Evolutionary conservation across 2,888 invertebrate genomes (phyloP).

Genomic region (Capitulum mitella): DNA sequence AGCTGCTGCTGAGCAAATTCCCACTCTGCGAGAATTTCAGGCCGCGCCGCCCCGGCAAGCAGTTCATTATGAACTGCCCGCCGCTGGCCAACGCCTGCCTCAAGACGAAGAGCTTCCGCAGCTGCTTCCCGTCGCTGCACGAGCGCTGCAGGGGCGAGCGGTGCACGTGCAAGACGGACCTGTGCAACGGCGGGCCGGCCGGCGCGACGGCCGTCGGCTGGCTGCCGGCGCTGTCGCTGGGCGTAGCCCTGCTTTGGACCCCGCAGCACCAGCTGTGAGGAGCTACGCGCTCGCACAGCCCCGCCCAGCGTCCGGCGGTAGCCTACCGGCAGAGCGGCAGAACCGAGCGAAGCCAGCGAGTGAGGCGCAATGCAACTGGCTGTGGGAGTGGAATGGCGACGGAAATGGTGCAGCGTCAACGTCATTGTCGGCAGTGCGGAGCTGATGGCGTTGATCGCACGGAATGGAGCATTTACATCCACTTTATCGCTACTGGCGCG

Average conservation of each 20-base stretch:
- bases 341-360: too few relatives aligned
- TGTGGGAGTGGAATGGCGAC: too few relatives aligned
- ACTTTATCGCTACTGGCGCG: too few relatives aligned
- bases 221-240: not conserved
- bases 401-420: too few relatives aligned
- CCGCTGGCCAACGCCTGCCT: not conserved
- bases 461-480: too few relatives aligned
- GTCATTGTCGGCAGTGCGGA: too few relatives aligned
- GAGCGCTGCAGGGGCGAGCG: not conserved
- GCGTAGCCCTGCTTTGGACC: not conserved
- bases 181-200: not conserved
- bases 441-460: too few relatives aligned
- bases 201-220: not conserved
- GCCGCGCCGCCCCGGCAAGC: not conserved
- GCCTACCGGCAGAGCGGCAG: too few relatives aligned
- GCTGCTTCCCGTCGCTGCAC: not conserved
- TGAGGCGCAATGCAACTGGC: too few relatives aligned
- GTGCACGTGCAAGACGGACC: not conserved
- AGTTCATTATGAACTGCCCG: not conserved
- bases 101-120: not conserved
- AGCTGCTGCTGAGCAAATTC: not conserved
- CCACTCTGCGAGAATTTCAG: not conserved
- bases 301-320: too few relatives aligned
- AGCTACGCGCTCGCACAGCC: too few relatives aligned
- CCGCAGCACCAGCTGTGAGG: too few relatives aligned